Evolutionary conservation across 2,113 vertebrate species (phyloP), one percentile per base, ranked within the genome.

Genomic region (Eulemur rufifrons): DNA sequence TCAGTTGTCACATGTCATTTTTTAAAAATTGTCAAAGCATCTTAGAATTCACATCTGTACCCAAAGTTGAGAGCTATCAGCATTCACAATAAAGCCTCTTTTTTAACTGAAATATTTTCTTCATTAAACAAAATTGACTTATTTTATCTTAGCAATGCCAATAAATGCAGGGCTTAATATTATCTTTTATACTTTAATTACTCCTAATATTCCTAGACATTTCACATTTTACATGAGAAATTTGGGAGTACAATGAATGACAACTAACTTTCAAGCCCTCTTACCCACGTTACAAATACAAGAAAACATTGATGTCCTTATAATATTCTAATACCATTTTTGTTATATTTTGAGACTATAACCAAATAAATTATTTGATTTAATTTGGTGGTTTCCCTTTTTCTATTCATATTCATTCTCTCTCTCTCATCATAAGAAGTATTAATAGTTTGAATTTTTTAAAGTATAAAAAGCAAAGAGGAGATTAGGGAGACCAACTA

Each of bases 211-310:
- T 91, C 25, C 34, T 88, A 68, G 47, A 47, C 1, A 45, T 83
- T 94, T 86, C 13, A 52, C 10, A 73, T n/a, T 97, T 97, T 92
- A 94, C 89, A 86, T 85, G 29, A 95, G 10, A n/a, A 89, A 88
- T 95, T 94, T 91, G 15, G 50, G 21, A 61, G 87, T 93, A 82
- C 3, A 92, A 59, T 42, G 14, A 78, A 81, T 74, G 8, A 32
- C 32, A 90, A 95, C 73, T 66, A 91, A 18, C 69, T 84, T 96
- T 91, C 34, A 91, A 95, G 32, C 11, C 45, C 39, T 90, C 25
- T 86, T 91, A 37, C 23, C 3, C 13, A 89, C 32, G 61, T 89
- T 6, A 94, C 54, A 94, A 95, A 92, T 10, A 91, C 8, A 88
- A 74, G 17, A 89, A 97, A 76, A 56, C 13, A 90, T 42, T 83